These are phyloP conservation scores for Andricus grossulariae DNA, from an alignment of 1,140 invertebrate species.

Conservation along the genomic window DNA sequence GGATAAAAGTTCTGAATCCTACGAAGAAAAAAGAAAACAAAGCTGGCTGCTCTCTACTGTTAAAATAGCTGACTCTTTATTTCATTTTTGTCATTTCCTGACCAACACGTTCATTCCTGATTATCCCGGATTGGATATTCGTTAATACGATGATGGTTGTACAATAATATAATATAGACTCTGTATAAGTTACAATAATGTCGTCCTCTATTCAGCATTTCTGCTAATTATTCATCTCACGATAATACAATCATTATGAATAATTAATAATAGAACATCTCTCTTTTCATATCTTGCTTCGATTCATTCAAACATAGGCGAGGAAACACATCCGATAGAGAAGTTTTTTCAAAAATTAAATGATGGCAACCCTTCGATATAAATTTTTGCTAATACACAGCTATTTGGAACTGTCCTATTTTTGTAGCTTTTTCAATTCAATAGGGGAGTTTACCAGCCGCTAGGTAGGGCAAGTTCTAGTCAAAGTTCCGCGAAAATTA, in stretches of 20 bases:
- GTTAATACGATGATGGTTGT: slow-evolving; percentile 69
- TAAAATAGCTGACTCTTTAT: neutral
- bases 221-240: slow-evolving; percentile 35
- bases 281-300: slow-evolving; percentile 44
- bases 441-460: too few species aligned
- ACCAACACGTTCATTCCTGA: slow-evolving; percentile 29
- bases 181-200: slow-evolving; percentile 73
- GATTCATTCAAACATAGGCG: slow-evolving; percentile 26
- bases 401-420: too few species aligned
- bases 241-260: slow-evolving; percentile 49
- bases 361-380: too few species aligned
- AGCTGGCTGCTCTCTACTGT: slow-evolving; percentile 1
- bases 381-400: too few species aligned
- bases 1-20: too few species aligned
- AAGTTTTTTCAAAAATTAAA: too few species aligned
- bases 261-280: slow-evolving; percentile 60
- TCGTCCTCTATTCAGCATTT: slow-evolving; percentile 44
- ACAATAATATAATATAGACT: slow-evolving; percentile 72
- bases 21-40: neutral
- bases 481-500: too few species aligned
- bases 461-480: too few species aligned
- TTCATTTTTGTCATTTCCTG: neutral
- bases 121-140: slow-evolving; percentile 56
- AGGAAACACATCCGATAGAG: too few species aligned
- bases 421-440: too few species aligned